Evolutionary conservation across 2,888 invertebrate species (phyloP).

Genomic region (Octonoba sinensis): DNA sequence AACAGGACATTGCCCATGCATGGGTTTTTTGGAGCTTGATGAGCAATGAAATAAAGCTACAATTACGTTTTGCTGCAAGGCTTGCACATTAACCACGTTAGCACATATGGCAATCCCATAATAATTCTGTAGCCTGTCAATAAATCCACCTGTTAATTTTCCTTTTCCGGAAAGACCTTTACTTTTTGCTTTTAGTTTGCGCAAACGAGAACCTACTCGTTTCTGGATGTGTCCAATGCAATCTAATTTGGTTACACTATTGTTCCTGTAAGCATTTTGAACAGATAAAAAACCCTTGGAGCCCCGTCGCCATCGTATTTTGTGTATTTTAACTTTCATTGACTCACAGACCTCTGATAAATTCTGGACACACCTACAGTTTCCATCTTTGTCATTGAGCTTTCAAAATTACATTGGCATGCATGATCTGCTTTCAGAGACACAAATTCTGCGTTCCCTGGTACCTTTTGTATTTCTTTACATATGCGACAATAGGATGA

Average conservation of each 20-base stretch:
- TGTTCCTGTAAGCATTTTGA: slow-evolving; percentile 3
- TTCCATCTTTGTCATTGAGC: no score
- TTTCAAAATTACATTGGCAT: slow-evolving; percentile 1
- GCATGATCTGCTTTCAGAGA: slow-evolving; percentile 9
- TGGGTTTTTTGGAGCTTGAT: no score
- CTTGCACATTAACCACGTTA: no score
- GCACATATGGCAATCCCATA: slow-evolving; percentile 7
- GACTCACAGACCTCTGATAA: slow-evolving; percentile 2
- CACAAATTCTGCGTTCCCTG: background rate
- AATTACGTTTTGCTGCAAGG: background rate
- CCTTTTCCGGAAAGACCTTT: no score
- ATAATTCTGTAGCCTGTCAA: slow-evolving; percentile 3
- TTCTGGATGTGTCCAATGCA: no score
- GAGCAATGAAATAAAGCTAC: no score
- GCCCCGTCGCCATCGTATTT: slow-evolving; percentile 25
- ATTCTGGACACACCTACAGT: no score
- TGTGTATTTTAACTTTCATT: background rate
- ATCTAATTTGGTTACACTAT: no score
- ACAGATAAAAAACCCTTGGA: slow-evolving; percentile 25
- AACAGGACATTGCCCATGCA: no score
- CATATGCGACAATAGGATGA: no score
- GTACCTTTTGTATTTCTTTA: background rate
- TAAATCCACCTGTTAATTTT: slow-evolving; percentile 8
- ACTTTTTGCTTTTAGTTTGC: no score
- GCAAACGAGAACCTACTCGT: no score